phyloP scores from a whole-genome alignment of 2,113 vertebrate genomes.

The Myrmophylax atrothorax region DNA sequence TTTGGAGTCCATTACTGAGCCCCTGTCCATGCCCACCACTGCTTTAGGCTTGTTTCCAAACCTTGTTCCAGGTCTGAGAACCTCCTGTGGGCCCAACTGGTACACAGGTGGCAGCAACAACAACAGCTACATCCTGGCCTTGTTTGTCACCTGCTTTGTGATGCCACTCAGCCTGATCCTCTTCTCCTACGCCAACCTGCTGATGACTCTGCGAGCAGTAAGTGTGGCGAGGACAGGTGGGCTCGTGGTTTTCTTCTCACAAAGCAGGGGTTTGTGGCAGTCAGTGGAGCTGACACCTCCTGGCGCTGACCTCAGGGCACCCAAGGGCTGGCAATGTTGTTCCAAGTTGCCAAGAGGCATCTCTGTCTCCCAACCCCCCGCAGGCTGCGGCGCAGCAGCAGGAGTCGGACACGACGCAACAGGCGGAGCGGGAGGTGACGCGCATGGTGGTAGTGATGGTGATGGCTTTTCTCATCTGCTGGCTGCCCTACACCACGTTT shows the following conservation, averaged over 20 bases:
- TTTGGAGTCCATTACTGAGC: neutral
- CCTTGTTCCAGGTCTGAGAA: slow-evolving; percentile 57
- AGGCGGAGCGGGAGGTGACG: slow-evolving; percentile 53
- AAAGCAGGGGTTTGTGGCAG: neutral
- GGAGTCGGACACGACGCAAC: slow-evolving; percentile 53
- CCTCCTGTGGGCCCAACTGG: slow-evolving; percentile 73
- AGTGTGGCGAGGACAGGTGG: accelerated
- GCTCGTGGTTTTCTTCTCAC: accelerated
- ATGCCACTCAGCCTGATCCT: slow-evolving; percentile 69
- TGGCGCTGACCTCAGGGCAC: neutral
- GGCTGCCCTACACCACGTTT: slow-evolving; percentile 70
- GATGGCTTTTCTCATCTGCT: slow-evolving; percentile 70
- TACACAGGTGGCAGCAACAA: slow-evolving; percentile 63
- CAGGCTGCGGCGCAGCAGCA: slow-evolving; percentile 53
- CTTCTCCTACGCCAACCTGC: slow-evolving; percentile 71
- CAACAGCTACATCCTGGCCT: slow-evolving; percentile 67
- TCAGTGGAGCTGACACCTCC: neutral
- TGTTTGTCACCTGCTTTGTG: slow-evolving; percentile 70
- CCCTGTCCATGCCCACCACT: accelerated
- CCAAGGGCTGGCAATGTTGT: neutral
- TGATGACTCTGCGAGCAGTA: slow-evolving; percentile 62
- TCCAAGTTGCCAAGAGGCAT: accelerated
- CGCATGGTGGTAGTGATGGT: slow-evolving; percentile 71
- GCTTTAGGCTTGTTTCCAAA: neutral
- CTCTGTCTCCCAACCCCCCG: accelerated